These are phyloP conservation scores for Melanotaenia nigrans DNA, from an alignment of 2,797 vertebrate species.

Conservation along the genomic window DNA sequence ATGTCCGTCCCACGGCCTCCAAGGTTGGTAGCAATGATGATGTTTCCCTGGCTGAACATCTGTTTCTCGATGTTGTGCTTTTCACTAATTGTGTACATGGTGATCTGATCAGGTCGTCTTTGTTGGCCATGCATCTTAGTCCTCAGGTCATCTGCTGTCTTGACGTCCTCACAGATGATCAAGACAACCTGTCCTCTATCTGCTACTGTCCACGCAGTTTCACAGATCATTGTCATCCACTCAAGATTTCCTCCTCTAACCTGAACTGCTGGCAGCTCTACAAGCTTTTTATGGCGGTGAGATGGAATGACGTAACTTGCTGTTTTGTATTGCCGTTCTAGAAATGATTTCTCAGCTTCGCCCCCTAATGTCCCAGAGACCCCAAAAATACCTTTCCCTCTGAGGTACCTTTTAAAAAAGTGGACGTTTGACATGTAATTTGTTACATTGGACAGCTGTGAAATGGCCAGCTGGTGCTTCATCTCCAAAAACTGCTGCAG, in stretches of 20 bases:
- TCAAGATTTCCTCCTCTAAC: neutral
- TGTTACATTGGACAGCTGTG: constrained; percentile 58
- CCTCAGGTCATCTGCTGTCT: constrained; percentile 19
- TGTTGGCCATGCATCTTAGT: neutral
- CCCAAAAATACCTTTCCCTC: constrained; percentile 55
- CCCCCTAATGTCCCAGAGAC: constrained; percentile 65
- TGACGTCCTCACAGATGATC: constrained; percentile 30
- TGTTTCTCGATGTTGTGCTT: constrained; percentile 25
- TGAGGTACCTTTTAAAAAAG: constrained; percentile 57
- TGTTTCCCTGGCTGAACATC: neutral
- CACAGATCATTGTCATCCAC: constrained; percentile 25
- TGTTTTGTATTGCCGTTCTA: constrained; percentile 20
- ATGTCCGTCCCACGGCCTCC: constrained; percentile 12
- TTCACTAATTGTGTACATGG: constrained; percentile 22
- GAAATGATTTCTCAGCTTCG: constrained; percentile 23
- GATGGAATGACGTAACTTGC: constrained; percentile 16
- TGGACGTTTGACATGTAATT: constrained; percentile 69
- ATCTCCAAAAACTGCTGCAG: constrained; percentile 71
- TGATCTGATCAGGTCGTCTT: neutral
- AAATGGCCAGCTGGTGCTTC: constrained; percentile 62
- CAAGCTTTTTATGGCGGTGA: constrained; percentile 9
- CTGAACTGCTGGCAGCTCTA: constrained; percentile 25
- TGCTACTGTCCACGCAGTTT: constrained; percentile 3
- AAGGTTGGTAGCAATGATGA: constrained; percentile 29
- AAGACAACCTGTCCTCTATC: constrained; percentile 19